Evolutionary conservation across 2,888 invertebrate species (phyloP), one percentile per base, ranked within the genome.

Genomic region (Osmoderma eremita): DNA sequence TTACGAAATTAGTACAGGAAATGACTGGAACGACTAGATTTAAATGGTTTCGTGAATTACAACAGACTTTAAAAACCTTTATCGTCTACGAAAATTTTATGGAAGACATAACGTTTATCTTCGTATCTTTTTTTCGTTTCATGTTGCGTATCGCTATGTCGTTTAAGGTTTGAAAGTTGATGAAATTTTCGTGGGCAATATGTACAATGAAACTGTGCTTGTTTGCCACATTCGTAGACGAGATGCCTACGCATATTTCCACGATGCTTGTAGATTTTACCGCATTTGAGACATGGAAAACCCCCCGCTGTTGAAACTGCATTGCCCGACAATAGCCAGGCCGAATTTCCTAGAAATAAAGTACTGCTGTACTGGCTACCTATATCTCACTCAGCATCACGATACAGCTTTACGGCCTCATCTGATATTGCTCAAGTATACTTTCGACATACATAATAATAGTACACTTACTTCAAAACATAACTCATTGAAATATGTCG

Each of bases 221-320:
- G 84, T 78, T 88, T 88, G 74, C 87, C 86, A 79, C 92, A 92
- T 79, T 91, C 91, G 82, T 89, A 88, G 78, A 88, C 87, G 77
- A 88, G 86, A 80, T 91, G 91, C 69, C 91, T 87, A 80, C 89
- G 90, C 76, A 93, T 85, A 70, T 91, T 91, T 74, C 91, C 90
- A 78, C 91, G 91, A 82, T 90, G 90, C 83, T 90, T 90, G 86
- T 94, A 94, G 75, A 90, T 87, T 84, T 93, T 94, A 73, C 91
- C 91, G 82, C 94, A 94, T 76, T 85, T 86, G 76, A 86, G 87
- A 83, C 91, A 91, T 69, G 82, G 73, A 71, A 69, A 73, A 58
- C 67, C 65, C 66, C 68, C 67, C 61, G 65, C 13, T 48, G 67
- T 64, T 24, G 70, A 66, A 58, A 69, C 65, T 54, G 67, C 63